Evolutionary conservation across 2,888 invertebrate genomes (phyloP).

Genomic region (Melanotus villosus): DNA sequence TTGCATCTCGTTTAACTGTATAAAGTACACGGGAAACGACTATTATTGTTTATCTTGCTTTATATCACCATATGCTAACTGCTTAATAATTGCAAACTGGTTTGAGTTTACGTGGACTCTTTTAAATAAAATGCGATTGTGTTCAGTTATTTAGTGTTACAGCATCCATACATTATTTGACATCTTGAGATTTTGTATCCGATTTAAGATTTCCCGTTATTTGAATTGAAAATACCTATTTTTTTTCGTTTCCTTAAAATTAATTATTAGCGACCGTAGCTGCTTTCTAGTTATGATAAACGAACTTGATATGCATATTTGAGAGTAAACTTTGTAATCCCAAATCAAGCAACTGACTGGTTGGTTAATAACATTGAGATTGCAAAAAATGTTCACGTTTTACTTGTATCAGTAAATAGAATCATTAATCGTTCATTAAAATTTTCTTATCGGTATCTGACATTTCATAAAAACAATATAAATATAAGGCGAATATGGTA

Average conservation of each 20-base stretch:
- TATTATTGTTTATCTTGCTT: constrained; percentile 60
- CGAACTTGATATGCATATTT: too few species aligned
- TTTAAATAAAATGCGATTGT: constrained; percentile 45
- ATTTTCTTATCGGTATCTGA: too few species aligned
- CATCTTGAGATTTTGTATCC: constrained; percentile 25
- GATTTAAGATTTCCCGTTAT: constrained; percentile 5
- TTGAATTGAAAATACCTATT: background rate
- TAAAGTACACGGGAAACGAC: constrained; percentile 59
- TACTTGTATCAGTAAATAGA: too few species aligned
- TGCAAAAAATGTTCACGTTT: too few species aligned
- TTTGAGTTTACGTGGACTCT: constrained; percentile 42
- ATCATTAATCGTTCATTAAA: too few species aligned
- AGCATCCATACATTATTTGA: constrained; percentile 31
- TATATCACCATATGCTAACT: constrained; percentile 60
- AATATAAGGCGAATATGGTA: too few species aligned
- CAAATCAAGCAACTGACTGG: too few species aligned
- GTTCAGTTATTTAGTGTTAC: constrained; percentile 43
- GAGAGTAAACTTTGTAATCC: too few species aligned
- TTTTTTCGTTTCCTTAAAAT: background rate
- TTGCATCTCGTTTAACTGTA: constrained; percentile 61
- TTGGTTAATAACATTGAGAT: too few species aligned
- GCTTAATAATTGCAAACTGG: constrained; percentile 58
- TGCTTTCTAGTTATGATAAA: too few species aligned
- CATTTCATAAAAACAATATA: too few species aligned
- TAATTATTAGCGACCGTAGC: background rate